Evolutionary conservation across 1,140 invertebrate species (phyloP).

Genomic region (Pseudomyrmex concolor): DNA sequence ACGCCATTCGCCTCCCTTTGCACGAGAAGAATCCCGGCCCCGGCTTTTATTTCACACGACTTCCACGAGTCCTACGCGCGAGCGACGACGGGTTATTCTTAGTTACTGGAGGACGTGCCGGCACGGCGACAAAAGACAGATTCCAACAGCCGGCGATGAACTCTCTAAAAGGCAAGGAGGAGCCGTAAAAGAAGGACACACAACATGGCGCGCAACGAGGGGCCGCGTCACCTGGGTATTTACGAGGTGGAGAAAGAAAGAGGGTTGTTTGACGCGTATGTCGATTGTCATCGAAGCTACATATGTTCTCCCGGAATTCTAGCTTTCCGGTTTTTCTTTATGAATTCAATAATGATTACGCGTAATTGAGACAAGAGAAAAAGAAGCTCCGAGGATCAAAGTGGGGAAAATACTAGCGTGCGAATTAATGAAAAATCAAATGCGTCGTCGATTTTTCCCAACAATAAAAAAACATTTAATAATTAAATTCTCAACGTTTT

Average conservation of each 20-base stretch:
- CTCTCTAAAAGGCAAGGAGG: slow-evolving; percentile 64
- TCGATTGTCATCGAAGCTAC: slow-evolving; percentile 39
- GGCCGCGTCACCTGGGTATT: slow-evolving; percentile 59
- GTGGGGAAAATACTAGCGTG: background rate
- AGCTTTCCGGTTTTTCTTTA: background rate
- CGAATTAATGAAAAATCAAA: no score
- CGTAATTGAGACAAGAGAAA: background rate
- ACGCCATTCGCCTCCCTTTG: background rate
- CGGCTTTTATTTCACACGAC: slow-evolving; percentile 64
- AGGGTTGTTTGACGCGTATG: slow-evolving; percentile 35
- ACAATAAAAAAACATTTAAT: background rate
- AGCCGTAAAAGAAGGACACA: slow-evolving; percentile 43
- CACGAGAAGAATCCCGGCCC: slow-evolving; percentile 12
- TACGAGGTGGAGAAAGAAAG: slow-evolving; percentile 54
- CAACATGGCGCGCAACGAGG: slow-evolving; percentile 21
- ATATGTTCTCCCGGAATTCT: slow-evolving; percentile 53
- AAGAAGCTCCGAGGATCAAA: background rate
- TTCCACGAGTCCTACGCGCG: slow-evolving; percentile 22
- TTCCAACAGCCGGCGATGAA: slow-evolving; percentile 69
- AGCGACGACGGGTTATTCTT: slow-evolving; percentile 58
- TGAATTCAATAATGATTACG: background rate
- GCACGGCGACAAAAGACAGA: slow-evolving; percentile 67
- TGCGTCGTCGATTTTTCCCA: no score
- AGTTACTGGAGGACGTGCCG: slow-evolving; percentile 43
- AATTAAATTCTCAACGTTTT: background rate